Conservation (phyloP, 2,797 vertebrate species). For the Malurus splendens region DNA sequence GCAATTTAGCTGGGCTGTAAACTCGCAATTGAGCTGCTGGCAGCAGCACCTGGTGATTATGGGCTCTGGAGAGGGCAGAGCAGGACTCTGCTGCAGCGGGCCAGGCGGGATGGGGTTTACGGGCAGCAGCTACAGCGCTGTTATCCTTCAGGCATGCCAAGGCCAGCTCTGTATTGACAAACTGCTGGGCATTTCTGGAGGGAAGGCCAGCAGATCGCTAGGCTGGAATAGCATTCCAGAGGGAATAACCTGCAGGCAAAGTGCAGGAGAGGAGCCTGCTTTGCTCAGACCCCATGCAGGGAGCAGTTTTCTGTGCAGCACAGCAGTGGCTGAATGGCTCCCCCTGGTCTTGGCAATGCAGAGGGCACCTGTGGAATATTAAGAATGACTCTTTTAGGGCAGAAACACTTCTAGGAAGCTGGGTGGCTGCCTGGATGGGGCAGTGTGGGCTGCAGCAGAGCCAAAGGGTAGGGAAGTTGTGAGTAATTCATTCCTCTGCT, state of each 20-base stretch:
- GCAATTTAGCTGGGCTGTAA: background rate
- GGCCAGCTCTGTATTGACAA: background rate
- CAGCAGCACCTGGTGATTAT: background rate
- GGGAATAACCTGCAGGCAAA: background rate
- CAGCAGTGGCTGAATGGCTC: background rate
- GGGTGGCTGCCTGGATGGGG: background rate
- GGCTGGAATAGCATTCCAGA: background rate
- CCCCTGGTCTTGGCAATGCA: background rate
- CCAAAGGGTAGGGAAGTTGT: background rate
- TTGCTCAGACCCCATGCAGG: background rate
- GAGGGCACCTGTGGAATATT: background rate
- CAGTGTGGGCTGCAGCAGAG: background rate
- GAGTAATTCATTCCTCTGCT: background rate
- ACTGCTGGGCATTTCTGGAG: background rate
- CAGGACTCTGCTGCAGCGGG: background rate
- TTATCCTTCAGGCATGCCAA: background rate
- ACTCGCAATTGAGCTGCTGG: slow-evolving; percentile 9
- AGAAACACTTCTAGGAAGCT: background rate
- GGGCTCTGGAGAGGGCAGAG: background rate
- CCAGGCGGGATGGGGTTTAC: background rate
- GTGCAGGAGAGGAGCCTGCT: background rate
- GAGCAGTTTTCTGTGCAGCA: background rate
- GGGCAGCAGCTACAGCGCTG: background rate
- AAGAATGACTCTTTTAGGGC: rapidly evolving
- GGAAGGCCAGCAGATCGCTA: background rate